phyloP scores from a whole-genome alignment of 2,797 vertebrate species.

The Aplochiton taeniatus region DNA sequence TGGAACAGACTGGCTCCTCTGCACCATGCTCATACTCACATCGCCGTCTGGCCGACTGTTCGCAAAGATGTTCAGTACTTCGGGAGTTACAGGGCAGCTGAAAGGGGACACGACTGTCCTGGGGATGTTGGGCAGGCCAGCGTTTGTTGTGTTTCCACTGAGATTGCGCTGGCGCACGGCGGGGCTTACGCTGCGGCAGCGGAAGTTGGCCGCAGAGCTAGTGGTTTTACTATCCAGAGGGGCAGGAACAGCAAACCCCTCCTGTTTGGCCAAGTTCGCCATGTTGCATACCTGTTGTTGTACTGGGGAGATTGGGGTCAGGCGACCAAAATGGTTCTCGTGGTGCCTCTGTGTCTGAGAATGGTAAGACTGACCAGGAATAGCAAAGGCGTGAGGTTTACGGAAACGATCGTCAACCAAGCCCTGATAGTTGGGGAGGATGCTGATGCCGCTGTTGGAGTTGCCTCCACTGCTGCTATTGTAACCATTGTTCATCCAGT shows the following conservation, averaged over 20 bases:
- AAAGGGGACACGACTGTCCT: conserved; percentile 85
- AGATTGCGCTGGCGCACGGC: conserved; percentile 94
- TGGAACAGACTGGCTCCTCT: conserved; percentile 96
- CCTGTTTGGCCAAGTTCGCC: conserved; percentile 82
- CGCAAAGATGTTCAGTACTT: conserved; percentile 86
- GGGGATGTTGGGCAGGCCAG: conserved; percentile 72
- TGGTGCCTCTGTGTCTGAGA: conserved; percentile 83
- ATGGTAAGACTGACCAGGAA: conserved; percentile 86
- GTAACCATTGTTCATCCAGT: conserved; percentile 97
- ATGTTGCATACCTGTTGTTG: conserved; percentile 84
- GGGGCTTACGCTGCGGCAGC: conserved; percentile 95
- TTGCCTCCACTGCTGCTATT: conserved; percentile 73
- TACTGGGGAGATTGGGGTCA: conserved; percentile 94
- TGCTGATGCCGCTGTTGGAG: conserved; percentile 79
- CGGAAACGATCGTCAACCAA: conserved; percentile 94
- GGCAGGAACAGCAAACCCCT: conserved; percentile 96
- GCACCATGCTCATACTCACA: conserved; percentile 87
- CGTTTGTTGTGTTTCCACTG: conserved; percentile 82
- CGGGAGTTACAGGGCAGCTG: conserved; percentile 84
- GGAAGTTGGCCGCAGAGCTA: conserved; percentile 77
- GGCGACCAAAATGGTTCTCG: conserved; percentile 85
- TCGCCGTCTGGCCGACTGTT: conserved; percentile 79
- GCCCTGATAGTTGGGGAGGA: conserved; percentile 92
- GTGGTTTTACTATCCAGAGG: conserved; percentile 90
- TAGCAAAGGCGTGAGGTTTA: conserved; percentile 96